Evolutionary conservation across 2,797 vertebrate genomes (phyloP).

Genomic region (Pygocentrus nattereri): DNA sequence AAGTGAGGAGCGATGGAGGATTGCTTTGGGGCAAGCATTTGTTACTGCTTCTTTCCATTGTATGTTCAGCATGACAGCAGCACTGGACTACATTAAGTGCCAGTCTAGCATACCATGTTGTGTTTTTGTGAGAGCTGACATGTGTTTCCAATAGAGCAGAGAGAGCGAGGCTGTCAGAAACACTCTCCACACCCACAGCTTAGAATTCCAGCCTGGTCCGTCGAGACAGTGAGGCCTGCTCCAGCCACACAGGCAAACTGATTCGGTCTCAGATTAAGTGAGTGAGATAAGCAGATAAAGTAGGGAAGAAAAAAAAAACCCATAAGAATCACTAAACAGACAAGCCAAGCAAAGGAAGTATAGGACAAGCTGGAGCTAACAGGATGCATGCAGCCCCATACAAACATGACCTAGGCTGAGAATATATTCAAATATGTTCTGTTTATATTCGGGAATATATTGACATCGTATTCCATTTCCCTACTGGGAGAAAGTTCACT

Average conservation of each 20-base stretch:
- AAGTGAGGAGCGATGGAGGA: constrained; percentile 51
- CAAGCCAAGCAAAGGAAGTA: constrained; percentile 67
- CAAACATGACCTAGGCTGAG: too few relatives aligned
- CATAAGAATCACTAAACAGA: constrained; percentile 67
- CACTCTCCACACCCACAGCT: constrained; percentile 82
- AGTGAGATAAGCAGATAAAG: constrained; percentile 75
- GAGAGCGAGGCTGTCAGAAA: constrained; percentile 78
- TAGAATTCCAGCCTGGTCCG: constrained; percentile 80
- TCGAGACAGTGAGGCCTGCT: constrained; percentile 73
- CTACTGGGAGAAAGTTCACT: too few relatives aligned
- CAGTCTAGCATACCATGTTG: constrained; percentile 69
- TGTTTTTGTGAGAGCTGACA: constrained; percentile 76
- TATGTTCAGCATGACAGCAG: constrained; percentile 65
- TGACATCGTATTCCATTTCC: too few relatives aligned
- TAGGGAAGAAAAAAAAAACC: not conserved
- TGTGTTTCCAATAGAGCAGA: constrained; percentile 83
- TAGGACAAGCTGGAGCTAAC: constrained; percentile 41
- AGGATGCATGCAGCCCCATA: not conserved
- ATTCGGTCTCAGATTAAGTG: constrained; percentile 81
- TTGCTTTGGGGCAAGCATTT: constrained; percentile 63
- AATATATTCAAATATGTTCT: too few relatives aligned
- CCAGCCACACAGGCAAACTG: constrained; percentile 72
- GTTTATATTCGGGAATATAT: too few relatives aligned
- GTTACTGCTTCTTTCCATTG: constrained; percentile 63
- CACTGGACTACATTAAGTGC: constrained; percentile 70